Conservation (phyloP, 2,888 invertebrate genomes). For the Sphaerophoria rueppellii region DNA sequence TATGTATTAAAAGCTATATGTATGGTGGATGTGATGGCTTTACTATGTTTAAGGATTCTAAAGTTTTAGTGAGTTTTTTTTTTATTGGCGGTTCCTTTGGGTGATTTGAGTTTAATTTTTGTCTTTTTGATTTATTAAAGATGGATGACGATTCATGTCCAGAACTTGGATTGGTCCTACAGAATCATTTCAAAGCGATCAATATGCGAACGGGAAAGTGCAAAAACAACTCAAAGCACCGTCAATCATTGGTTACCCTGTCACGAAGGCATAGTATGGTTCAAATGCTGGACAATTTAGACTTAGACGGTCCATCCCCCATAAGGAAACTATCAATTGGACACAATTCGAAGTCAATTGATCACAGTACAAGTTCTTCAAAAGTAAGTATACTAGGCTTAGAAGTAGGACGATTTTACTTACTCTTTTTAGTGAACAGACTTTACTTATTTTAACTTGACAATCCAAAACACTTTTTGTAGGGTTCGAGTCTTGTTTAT, state of each 20-base stretch:
- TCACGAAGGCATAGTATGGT: constrained; percentile 91
- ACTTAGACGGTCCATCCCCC: constrained; percentile 89
- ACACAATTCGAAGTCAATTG: constrained; percentile 80
- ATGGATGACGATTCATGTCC: constrained; percentile 93
- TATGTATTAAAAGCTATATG: constrained; percentile 92
- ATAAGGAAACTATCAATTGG: constrained; percentile 83
- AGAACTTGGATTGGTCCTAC: constrained; percentile 91
- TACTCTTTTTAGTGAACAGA: too few species aligned
- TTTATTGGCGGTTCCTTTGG: constrained; percentile 37
- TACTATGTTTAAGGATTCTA: constrained; percentile 88
- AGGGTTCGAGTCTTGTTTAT: too few species aligned
- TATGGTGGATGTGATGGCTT: constrained; percentile 93
- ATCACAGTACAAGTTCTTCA: constrained; percentile 79
- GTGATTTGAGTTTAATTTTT: neutral
- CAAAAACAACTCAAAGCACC: constrained; percentile 88
- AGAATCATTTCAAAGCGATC: constrained; percentile 95
- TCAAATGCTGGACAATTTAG: constrained; percentile 88
- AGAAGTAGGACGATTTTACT: too few species aligned
- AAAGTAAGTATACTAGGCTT: constrained; percentile 76
- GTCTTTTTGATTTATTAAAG: constrained; percentile 81
- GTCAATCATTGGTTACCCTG: constrained; percentile 92
- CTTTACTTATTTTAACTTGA: too few species aligned
- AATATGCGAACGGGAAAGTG: constrained; percentile 88
- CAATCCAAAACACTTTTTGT: too few species aligned
- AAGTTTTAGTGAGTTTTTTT: constrained; percentile 86